phyloP scores from a whole-genome alignment of 2,797 vertebrate species.

The Chelidonichthys spinosus region DNA sequence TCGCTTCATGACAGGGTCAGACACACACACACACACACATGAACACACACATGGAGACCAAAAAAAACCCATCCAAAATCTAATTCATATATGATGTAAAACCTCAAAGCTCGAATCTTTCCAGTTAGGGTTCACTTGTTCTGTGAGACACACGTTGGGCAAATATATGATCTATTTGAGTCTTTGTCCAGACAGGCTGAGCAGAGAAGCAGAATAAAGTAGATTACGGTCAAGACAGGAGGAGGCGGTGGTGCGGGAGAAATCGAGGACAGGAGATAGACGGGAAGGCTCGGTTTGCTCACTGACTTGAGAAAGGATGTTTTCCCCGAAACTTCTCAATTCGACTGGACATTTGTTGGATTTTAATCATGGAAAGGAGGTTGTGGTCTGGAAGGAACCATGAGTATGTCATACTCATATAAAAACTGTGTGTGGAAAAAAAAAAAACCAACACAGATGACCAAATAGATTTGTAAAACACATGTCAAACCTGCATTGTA shows the following conservation, averaged over 20 bases:
- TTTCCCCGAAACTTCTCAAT: conserved; percentile 73
- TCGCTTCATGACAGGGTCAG: conserved; percentile 56
- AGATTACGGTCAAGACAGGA: conserved; percentile 24
- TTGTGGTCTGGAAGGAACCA: too few relatives aligned
- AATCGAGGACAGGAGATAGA: conserved; percentile 58
- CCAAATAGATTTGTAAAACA: conserved; percentile 7
- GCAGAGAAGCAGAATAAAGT: conserved; percentile 19
- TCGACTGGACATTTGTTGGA: conserved; percentile 51
- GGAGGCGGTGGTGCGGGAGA: conserved; percentile 51
- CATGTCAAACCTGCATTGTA: neutral
- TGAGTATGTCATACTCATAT: conserved; percentile 2
- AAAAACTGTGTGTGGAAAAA: conserved; percentile 23
- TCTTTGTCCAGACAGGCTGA: conserved; percentile 17
- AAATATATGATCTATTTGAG: conserved; percentile 55
- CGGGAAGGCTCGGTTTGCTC: conserved; percentile 66
- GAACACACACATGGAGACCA: neutral
- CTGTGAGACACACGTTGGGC: conserved; percentile 36
- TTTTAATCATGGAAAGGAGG: conserved; percentile 56
- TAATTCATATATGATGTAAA: conserved; percentile 23
- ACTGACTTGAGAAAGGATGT: conserved; percentile 64
- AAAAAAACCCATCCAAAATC: conserved; percentile 33
- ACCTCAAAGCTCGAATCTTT: conserved; percentile 27
- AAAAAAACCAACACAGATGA: conserved; percentile 16
- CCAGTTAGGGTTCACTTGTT: conserved; percentile 16
- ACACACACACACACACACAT: conserved; percentile 33